Base-by-base conservation (phyloP, 2,113 vertebrate genomes). In the Brachypteracias leptosomus region DNA sequence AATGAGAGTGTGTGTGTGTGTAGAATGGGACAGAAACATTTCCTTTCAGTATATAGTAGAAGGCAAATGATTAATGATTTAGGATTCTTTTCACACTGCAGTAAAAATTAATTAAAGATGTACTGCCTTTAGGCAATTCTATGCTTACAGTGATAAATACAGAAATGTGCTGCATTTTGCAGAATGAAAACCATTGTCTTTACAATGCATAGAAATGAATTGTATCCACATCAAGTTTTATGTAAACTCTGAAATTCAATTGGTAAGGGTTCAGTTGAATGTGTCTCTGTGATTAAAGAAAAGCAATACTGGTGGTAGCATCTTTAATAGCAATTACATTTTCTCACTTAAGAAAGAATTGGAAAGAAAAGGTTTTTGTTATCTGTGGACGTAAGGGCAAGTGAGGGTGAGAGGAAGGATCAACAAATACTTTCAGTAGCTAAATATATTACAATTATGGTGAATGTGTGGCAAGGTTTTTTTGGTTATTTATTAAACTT, bases 81-180 rank as follows among this genome's bases (percentile, higher is more conserved):
- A 84, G 92, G 47, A 92, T 95, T 93, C 87, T 91, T 96, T 96
- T 95, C 84, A 96, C 66, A 57, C 61, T 61, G 89, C 55, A 82
- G 90, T 76, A 96, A 80, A 95, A 96, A 90, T 83, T 96, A 97
- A 97, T 96, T 96, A 97, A 97, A 96, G 89, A 96, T 90, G 77
- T 42, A 38, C 72, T 75, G 89, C 79, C 77, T 97, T 96, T 93
- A 95, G 74, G 83, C 72, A 92, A 40, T 95, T 96, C 72, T 93
- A n/a, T 89, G 55, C 92, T 94, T 91, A 76, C 66, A 80, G 10
- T 88, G 68, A 88, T 95, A 96, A 97, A 94, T 87, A 96, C 28
- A 92, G 90, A 96, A 96, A 94, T 95, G 68, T 40, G 83, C 80
- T 85, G 36, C 91, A 89, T 94, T 97, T 97, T 96, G 55, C 85